Conservation (phyloP, 2,888 invertebrate genomes). For the Stenichneumon culpator region DNA sequence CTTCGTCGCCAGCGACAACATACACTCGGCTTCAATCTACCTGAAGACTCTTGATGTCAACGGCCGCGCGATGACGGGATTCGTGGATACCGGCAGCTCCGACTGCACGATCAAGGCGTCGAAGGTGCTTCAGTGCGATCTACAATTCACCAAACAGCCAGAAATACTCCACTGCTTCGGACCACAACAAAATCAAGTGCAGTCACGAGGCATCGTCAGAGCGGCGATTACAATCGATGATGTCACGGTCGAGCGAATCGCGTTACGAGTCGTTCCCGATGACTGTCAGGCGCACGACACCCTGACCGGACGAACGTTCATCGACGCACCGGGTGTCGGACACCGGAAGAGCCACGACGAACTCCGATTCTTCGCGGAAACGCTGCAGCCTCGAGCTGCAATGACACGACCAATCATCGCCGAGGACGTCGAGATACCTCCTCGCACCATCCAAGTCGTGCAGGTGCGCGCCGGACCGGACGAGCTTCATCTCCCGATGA, state of each 20-base stretch:
- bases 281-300: constrained; percentile 41
- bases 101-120: constrained; percentile 70
- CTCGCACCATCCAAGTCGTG: constrained; percentile 18
- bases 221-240: constrained; percentile 31
- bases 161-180: constrained; percentile 37
- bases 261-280: constrained; percentile 48
- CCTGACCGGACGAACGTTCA: constrained; percentile 41
- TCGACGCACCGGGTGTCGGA: constrained; percentile 26
- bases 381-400: background rate
- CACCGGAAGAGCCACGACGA: constrained; percentile 3
- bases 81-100: constrained; percentile 72
- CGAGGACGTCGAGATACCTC: constrained; percentile 2
- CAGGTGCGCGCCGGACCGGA: constrained; percentile 2
- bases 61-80: constrained; percentile 34
- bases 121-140: constrained; percentile 52
- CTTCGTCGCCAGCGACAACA: constrained; percentile 7
- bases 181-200: constrained; percentile 16
- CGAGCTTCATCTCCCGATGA: background rate
- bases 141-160: constrained; percentile 20
- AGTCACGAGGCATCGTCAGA: constrained; percentile 18
- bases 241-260: constrained; percentile 24
- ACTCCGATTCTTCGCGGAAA: constrained; percentile 17
- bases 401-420: background rate
- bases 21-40: constrained; percentile 13
- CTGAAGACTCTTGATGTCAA: constrained; percentile 19